Base-by-base conservation (phyloP, 2,888 invertebrate species). In the Volucella bombylans region DNA sequence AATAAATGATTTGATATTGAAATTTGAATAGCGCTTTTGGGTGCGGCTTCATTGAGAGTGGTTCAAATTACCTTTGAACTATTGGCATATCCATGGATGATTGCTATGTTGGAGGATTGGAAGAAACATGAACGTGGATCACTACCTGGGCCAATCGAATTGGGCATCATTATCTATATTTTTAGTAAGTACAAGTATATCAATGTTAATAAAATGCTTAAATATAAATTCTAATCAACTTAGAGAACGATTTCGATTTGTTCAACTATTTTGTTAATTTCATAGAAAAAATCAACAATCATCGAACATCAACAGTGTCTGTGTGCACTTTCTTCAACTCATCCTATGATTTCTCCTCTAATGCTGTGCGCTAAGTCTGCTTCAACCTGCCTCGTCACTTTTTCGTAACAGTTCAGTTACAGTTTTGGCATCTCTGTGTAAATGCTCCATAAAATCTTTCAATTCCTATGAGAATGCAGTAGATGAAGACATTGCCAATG, bases 41-140 rank as follows among this genome's bases (percentile, higher is more conserved):
- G 99, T 57, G 94, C 98, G 88, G 98, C 99, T 8, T 98, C 98
- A 0, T 97, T 99, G 92, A 94, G 98, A 72, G 95, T 97, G 50
- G 98, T 98, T 92, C 95, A 95, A 88, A 91, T 97, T 9, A 94
- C 95, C 1, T 93, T 96, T 85, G 96, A 97, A 90, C 94, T 95
- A 92, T 94, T 97, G 81, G 96, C 96, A 0, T 94, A 95, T 83
- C 94, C 94, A 9, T 96, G 95, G 95, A 94, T 96, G 91, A 92
- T 94, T 88, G 94, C 95, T 86, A 93, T 96, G 90, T 93, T 96
- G 78, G 94, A 94, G 4, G 95, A 95, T 88, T 96, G 96, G 96
- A 95, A 96, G 88, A 93, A 94, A 85, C 94, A 94, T 87, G 96
- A 97, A 89, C 92, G 97, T 72, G 96, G 96, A 1, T 94, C 96